These are phyloP conservation scores for Sebastolobus alascanus DNA, from an alignment of 2,797 vertebrate species.

Conservation along the genomic window DNA sequence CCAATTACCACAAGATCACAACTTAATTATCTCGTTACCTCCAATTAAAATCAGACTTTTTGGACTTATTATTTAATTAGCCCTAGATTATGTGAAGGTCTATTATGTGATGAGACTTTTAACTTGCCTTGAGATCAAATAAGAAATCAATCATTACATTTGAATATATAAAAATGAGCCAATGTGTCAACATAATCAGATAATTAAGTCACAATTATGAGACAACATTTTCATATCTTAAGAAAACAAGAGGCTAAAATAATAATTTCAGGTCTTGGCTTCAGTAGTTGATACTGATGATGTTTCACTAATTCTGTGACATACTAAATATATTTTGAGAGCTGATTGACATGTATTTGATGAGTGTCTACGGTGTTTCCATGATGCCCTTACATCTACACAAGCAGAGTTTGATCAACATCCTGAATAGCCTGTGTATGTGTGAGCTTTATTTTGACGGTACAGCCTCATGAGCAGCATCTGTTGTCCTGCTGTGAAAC, in stretches of 20 bases:
- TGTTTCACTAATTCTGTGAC: no score
- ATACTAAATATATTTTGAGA: no score
- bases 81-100: not conserved
- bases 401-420: not conserved
- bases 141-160: no score
- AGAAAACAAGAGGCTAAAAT: no score
- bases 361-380: no score
- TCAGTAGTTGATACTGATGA: no score
- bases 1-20: not conserved
- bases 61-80: not conserved
- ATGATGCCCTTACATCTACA: not conserved
- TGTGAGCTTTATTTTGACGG: constrained; percentile 20
- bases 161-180: not conserved
- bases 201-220: not conserved
- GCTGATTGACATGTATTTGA: no score
- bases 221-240: no score
- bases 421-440: not conserved
- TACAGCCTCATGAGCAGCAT: constrained; percentile 43
- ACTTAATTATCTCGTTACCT: not conserved
- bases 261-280: no score
- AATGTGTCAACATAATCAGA: not conserved
- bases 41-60: not conserved
- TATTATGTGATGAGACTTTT: no score
- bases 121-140: no score
- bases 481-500: constrained; percentile 74